phyloP scores from a whole-genome alignment of 2,113 vertebrate species.

The Aptenodytes forsteri region DNA sequence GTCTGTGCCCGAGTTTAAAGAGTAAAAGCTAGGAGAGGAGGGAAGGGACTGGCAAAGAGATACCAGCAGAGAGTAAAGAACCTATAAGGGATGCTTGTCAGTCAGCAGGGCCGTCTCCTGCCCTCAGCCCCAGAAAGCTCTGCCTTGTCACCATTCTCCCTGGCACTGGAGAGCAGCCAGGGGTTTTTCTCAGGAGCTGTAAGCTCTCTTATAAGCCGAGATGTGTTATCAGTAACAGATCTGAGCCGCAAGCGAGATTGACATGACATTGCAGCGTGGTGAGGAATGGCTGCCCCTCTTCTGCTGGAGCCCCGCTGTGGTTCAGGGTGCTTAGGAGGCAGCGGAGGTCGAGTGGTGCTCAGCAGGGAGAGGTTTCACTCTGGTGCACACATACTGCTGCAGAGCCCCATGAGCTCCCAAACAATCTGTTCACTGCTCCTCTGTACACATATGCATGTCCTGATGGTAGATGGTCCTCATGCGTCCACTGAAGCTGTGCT shows the following conservation, averaged over 20 bases:
- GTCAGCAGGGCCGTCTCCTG: background rate
- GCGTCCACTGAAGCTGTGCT: background rate
- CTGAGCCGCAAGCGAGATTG: background rate
- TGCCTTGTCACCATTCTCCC: background rate
- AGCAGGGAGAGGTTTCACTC: background rate
- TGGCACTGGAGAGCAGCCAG: background rate
- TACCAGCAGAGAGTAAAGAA: background rate
- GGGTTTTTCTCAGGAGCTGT: background rate
- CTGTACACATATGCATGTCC: background rate
- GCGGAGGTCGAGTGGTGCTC: fast-evolving
- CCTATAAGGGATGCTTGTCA: background rate
- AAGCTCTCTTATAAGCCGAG: background rate
- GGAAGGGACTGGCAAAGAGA: background rate
- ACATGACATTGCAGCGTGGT: fast-evolving
- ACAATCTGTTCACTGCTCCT: background rate
- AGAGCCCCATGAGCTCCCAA: background rate
- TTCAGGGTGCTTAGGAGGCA: background rate
- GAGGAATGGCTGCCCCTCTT: background rate
- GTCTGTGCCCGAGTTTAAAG: background rate
- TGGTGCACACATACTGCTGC: fast-evolving
- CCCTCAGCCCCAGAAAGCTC: background rate
- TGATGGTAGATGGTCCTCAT: background rate
- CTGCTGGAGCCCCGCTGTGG: background rate
- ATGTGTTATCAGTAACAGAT: background rate
- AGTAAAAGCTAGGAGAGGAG: background rate